Evolutionary conservation across 92 coral and sea anemone genomes (phyloP).

Genomic region (Heliopora coerulea): DNA sequence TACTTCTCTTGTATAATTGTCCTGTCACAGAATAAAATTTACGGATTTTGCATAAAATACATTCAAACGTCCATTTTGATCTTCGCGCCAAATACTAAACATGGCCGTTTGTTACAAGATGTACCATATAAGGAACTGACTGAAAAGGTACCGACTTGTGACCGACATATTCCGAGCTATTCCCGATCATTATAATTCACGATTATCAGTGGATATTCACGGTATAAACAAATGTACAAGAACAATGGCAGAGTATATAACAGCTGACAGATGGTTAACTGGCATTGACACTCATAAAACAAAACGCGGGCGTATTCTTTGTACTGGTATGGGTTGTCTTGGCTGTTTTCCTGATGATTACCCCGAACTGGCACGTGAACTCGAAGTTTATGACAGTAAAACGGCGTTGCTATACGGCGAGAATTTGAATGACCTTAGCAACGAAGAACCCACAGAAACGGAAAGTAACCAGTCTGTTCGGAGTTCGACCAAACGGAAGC

Average conservation of each 20-base stretch:
- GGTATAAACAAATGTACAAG: neutral
- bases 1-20: neutral
- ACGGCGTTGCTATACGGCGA: slow-evolving; percentile 24
- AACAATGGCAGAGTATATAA: slow-evolving; percentile 84
- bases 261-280: slow-evolving; percentile 86
- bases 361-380: slow-evolving; percentile 62
- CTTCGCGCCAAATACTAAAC: slow-evolving; percentile 29
- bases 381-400: slow-evolving; percentile 67
- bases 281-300: slow-evolving; percentile 91
- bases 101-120: neutral
- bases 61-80: neutral
- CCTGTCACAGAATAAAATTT: neutral
- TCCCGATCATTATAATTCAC: slow-evolving; percentile 50
- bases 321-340: slow-evolving; percentile 88
- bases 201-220: too few species aligned
- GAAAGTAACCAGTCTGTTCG: slow-evolving; percentile 33
- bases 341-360: slow-evolving; percentile 88
- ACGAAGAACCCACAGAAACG: slow-evolving; percentile 47
- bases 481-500: neutral
- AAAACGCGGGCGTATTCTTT: slow-evolving; percentile 78
- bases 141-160: slow-evolving; percentile 3
- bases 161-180: neutral
- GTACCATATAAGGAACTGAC: neutral
- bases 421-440: slow-evolving; percentile 20
- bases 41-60: neutral